Conservation (phyloP, 2,797 vertebrate species). For the Capromys pilorides region DNA sequence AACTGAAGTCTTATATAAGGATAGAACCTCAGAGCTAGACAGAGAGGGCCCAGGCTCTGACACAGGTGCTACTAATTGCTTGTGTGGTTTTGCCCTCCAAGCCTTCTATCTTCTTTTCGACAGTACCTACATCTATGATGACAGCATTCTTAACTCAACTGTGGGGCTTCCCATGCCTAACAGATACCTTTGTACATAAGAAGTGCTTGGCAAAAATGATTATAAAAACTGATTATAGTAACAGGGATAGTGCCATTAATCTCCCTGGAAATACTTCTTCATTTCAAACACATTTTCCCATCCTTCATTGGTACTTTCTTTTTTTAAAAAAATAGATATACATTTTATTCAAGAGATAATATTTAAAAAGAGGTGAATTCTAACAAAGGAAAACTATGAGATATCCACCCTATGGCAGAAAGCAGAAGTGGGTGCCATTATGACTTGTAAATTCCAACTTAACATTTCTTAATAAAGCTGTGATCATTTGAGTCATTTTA, state of each 20-base stretch:
- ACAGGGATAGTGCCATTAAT: background rate
- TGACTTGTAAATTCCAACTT: constrained; percentile 38
- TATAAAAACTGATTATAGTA: background rate
- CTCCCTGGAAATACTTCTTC: background rate
- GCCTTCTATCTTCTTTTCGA: constrained; percentile 66
- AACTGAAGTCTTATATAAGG: background rate
- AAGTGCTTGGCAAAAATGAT: background rate
- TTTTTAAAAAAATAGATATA: constrained; percentile 78
- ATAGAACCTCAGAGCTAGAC: background rate
- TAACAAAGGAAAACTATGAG: constrained; percentile 75
- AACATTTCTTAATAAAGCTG: constrained; percentile 74
- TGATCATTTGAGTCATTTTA: constrained; percentile 47
- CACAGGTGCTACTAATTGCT: constrained; percentile 40
- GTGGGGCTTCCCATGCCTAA: background rate
- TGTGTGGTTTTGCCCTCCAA: background rate
- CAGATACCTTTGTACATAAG: background rate
- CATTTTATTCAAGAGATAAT: constrained; percentile 85
- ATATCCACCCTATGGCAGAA: constrained; percentile 73
- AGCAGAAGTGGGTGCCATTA: constrained; percentile 63
- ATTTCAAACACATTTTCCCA: background rate
- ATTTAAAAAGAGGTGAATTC: constrained; percentile 71
- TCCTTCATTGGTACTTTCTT: background rate
- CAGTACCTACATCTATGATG: constrained; percentile 70
- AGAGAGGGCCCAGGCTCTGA: background rate
- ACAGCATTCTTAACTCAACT: constrained; percentile 77